A percentile compares a stretch with the other conserved stretches of the same genome.
Conservation (phyloP, 2,888 invertebrate species). For the Athetis lepigone region DNA sequence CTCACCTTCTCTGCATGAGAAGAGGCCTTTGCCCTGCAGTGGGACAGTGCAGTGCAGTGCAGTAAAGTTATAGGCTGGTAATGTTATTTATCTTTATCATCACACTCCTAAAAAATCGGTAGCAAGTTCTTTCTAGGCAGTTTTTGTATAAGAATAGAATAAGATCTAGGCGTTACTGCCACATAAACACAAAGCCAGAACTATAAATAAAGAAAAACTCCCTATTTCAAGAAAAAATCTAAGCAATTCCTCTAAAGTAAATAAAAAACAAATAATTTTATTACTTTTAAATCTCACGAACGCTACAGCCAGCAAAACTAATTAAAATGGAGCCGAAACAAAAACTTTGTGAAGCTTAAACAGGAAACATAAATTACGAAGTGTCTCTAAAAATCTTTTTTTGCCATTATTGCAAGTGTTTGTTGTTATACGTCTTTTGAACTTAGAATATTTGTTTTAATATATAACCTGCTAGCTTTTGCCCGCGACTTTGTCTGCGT, state of each 20-base stretch:
- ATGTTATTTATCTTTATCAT: too few species aligned
- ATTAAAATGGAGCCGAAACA: constrained; percentile 80
- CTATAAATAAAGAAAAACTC: constrained; percentile 2
- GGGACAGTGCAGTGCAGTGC: too few species aligned
- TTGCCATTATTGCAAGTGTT: constrained; percentile 41
- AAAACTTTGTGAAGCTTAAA: constrained; percentile 76
- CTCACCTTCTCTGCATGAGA: too few species aligned
- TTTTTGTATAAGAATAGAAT: constrained; percentile 1
- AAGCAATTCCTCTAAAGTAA: constrained; percentile 50
- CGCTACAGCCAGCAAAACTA: constrained; percentile 77
- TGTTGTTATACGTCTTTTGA: constrained; percentile 11
- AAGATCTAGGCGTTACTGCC: background rate
- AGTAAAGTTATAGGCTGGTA: too few species aligned
- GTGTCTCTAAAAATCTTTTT: constrained; percentile 73
- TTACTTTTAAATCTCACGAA: constrained; percentile 78
- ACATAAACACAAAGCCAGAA: background rate
- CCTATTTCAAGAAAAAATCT: constrained; percentile 32
- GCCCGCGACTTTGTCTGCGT: too few species aligned
- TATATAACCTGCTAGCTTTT: too few species aligned
- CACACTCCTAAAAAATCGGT: too few species aligned
- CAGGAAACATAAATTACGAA: constrained; percentile 84
- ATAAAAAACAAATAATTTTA: constrained; percentile 69
- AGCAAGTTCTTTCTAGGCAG: too few species aligned
- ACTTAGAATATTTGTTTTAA: constrained; percentile 3
- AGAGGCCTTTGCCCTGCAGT: too few species aligned